A percentile compares a stretch with the other conserved stretches of the same genome.
These are phyloP conservation scores for Cantharis flavilabris DNA, from an alignment of 2,888 invertebrate genomes.

Conservation along the genomic window DNA sequence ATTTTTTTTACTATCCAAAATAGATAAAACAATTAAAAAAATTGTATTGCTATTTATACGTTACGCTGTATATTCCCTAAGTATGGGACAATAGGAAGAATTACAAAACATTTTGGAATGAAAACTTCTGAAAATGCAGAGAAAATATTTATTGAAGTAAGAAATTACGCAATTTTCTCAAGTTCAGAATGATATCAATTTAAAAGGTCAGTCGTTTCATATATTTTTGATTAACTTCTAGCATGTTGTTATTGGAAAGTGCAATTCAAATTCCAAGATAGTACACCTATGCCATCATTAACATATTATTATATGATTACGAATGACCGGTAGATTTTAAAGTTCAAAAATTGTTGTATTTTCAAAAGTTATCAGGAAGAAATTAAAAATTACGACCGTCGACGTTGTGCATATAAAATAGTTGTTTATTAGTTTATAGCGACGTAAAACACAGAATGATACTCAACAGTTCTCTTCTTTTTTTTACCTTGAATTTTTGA, in stretches of 20 bases:
- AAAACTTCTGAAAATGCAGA: not conserved
- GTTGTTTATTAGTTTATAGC: no score
- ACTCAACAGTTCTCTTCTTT: not conserved
- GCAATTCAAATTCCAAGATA: not conserved
- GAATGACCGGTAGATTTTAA: not conserved
- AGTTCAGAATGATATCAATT: not conserved
- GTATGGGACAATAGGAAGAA: not conserved
- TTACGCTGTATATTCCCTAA: no score
- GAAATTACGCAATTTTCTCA: not conserved
- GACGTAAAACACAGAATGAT: not conserved
- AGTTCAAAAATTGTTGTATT: not conserved
- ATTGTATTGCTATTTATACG: no score
- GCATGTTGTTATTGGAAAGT: not conserved
- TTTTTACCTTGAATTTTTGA: no score
- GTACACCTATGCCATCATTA: not conserved
- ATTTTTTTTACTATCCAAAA: no score
- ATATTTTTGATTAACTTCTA: not conserved
- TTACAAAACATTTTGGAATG: not conserved
- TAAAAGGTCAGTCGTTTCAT: not conserved
- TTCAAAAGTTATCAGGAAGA: not conserved
- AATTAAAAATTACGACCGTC: not conserved
- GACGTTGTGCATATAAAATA: no score
- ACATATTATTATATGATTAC: no score
- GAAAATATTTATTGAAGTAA: not conserved
- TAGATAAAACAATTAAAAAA: no score